phyloP scores from a whole-genome alignment of 2,888 invertebrate genomes.

The Agrochola circellaris region DNA sequence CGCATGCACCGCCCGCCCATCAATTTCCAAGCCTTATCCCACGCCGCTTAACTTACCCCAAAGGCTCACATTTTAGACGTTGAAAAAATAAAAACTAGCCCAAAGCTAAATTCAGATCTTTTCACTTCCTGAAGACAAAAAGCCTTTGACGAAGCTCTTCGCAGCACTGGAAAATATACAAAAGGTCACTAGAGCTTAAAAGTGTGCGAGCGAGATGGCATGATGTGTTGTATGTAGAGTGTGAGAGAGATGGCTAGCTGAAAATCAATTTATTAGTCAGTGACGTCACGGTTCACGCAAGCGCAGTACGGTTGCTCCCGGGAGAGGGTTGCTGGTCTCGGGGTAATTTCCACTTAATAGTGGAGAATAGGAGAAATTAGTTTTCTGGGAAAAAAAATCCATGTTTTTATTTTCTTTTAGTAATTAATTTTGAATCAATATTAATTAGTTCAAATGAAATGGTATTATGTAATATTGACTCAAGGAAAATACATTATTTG shows the following conservation, averaged over 20 bases:
- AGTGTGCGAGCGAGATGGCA: constrained; percentile 78
- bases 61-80: constrained; percentile 23
- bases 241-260: constrained; percentile 80
- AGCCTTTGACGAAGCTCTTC: constrained; percentile 84
- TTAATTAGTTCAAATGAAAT: not conserved
- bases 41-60: constrained; percentile 40
- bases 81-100: constrained; percentile 75
- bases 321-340: constrained; percentile 81
- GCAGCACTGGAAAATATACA: constrained; percentile 86
- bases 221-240: constrained; percentile 62
- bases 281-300: constrained; percentile 89
- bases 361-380: constrained; percentile 38
- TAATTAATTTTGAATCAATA: not conserved
- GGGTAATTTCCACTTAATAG: constrained; percentile 58
- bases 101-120: constrained; percentile 80
- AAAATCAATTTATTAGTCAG: constrained; percentile 91
- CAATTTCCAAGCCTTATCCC: constrained; percentile 55
- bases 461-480: too few relatives aligned
- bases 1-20: constrained; percentile 44
- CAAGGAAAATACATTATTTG: too few relatives aligned
- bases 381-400: not conserved
- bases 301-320: constrained; percentile 83
- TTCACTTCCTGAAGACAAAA: constrained; percentile 84
- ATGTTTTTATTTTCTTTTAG: not conserved
- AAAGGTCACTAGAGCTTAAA: constrained; percentile 88